A percentile compares a stretch with the other conserved stretches of the same genome.
Evolutionary conservation across 2,888 invertebrate genomes (phyloP).

Genomic region (Subacronicta megacephala): DNA sequence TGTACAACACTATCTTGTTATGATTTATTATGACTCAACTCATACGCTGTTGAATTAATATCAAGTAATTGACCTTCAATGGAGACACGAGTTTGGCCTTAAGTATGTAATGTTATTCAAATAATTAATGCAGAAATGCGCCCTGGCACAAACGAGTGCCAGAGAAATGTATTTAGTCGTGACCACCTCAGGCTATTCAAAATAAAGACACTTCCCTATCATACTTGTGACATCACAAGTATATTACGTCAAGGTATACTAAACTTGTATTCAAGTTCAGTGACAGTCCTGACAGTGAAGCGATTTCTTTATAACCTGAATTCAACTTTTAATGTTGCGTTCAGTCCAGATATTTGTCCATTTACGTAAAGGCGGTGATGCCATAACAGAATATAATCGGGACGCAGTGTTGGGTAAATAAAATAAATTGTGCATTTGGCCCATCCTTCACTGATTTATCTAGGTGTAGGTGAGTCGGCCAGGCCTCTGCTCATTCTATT

Average conservation of each 20-base stretch:
- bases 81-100: constrained; percentile 59
- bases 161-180: constrained; percentile 46
- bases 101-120: constrained; percentile 52
- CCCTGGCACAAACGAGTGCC: constrained; percentile 26
- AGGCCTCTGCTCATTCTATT: constrained; percentile 62
- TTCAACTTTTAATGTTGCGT: constrained; percentile 11
- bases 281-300: background rate
- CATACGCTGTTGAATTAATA: constrained; percentile 29
- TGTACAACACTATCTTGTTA: constrained; percentile 30
- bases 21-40: constrained; percentile 45
- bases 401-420: constrained; percentile 8
- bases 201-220: constrained; percentile 33
- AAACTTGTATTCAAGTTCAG: constrained; percentile 9
- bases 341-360: constrained; percentile 3
- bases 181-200: constrained; percentile 22
- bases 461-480: constrained; percentile 55
- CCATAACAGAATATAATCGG: background rate
- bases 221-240: constrained; percentile 16
- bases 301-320: background rate
- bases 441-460: constrained; percentile 32
- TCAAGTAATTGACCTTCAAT: constrained; percentile 53
- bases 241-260: constrained; percentile 6
- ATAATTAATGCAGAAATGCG: constrained; percentile 52
- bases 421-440: constrained; percentile 27
- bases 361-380: constrained; percentile 13